Evolutionary conservation across 2,888 invertebrate species (phyloP), one percentile per base, ranked within the genome.

Genomic region (Neoaliturus tenellus): DNA sequence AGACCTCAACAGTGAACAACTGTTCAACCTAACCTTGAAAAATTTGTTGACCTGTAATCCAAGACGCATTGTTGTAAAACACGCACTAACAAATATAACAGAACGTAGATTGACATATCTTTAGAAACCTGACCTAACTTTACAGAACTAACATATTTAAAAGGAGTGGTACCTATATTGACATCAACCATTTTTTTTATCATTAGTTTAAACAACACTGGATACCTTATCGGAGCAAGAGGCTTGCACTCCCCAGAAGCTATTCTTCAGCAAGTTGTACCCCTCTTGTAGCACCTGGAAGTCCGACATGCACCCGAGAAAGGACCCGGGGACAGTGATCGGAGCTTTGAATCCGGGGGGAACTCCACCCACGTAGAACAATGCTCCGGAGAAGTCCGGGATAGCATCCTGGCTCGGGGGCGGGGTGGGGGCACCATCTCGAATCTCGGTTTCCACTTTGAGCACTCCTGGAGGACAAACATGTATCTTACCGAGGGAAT

Each of bases 281-380:
- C 94, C 93, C 88, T 95, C 93, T 78, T 94, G 91, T 88, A 95
- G 94, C 10, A 96, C 93, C 55, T 94, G 93, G 1, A 97, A 92
- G 84, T 95, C 95, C 75, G 95, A 94, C 92, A 98, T 93, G 89
- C 97, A 97, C n/a, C 98, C 98, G 80, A 96, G 92, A 90, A 96
- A 95, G 0, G 90, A 88, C 0, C 89, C 82, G 6, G 86, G 85
- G 10, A 86, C 28, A 5, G 89, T 87, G 41, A 87, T 90, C 0
- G 91, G 90, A 44, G 91, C 90, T n/a, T 92, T 90, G 85, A 94
- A 93, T 85, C 94, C 95, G 0, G 97, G 96, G 4, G 97, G 96
- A 1, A 96, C 92, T 0, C 98, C 98, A 0, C 97, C 98, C 88
- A 98, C 93, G 91, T 96, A 97, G 90, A 97, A 95, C 41, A 93